Base-by-base conservation (phyloP, 2,888 invertebrate genomes). In the Oscheius onirici region DNA sequence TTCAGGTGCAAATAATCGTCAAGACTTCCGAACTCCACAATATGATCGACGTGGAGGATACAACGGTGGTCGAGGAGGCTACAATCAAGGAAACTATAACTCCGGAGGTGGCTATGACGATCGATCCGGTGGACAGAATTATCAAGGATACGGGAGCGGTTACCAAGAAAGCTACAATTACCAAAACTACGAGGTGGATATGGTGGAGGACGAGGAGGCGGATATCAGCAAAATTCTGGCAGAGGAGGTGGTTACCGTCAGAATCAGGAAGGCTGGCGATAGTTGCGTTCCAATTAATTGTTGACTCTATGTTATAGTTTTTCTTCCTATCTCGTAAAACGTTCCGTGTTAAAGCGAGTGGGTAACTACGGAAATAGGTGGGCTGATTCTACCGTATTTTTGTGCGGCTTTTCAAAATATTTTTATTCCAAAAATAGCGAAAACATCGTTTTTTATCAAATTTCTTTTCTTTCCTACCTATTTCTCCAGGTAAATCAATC, bases 41-140 rank as follows among this genome's bases (percentile, higher is more conserved):
- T 17, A 46, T 46, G n/a, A n/a, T 46, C 46, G 46, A 5, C 28
- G 55, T n/a, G 55, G 40, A 22, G 69, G 71, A 3, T 71, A 73
- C 22, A 34, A 49, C 24, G 69, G 61, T 34, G 66, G 69, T 1
- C 52, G 60, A 40, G 55, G 71, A 2, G 72, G 72, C n/a, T 34
- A 71, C 43, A 60, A 60, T 24, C 13, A 17, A 22, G 20, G 49
- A 10, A 49, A 49, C 6, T 17, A 49, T 17, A 22, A 22, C 34
- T n/a, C n/a, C n/a, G 34, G 34, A 34, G 34, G 34, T 8, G 34
- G 34, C 13, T 55, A 55, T 41, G 28, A 66, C 26, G n/a, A n/a
- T n/a, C n/a, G n/a, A n/a, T 34, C 34, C 8, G 34, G 34, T 8
- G 34, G 34, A 6, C 34, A 34, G 34, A 34, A 34, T 34, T 34